Conservation (phyloP, 2,113 vertebrate genomes). For the Tautogolabrus adspersus region DNA sequence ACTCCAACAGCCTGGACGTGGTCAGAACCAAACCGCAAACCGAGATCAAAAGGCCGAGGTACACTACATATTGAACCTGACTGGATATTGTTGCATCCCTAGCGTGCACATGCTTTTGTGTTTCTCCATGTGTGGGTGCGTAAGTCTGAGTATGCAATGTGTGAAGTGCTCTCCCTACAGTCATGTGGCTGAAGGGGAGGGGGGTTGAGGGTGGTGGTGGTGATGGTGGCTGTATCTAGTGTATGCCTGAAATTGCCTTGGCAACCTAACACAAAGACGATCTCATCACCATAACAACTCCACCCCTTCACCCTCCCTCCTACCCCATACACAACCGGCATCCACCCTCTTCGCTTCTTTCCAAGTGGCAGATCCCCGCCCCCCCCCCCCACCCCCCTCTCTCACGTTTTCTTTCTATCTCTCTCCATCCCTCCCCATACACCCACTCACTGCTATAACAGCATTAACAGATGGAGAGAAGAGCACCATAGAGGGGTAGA, state of each 20-base stretch:
- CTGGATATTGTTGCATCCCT: too few relatives aligned
- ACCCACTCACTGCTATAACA: slow-evolving; percentile 65
- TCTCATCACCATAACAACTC: slow-evolving; percentile 83
- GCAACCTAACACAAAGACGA: slow-evolving; percentile 82
- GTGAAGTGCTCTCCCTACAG: slow-evolving; percentile 69
- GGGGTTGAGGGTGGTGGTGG: slow-evolving; percentile 38
- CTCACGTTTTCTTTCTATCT: slow-evolving; percentile 12
- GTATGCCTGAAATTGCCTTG: slow-evolving; percentile 80
- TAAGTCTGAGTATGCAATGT: slow-evolving; percentile 51
- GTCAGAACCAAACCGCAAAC: too few relatives aligned
- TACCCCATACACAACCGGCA: neutral
- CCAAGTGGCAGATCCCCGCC: slow-evolving; percentile 52
- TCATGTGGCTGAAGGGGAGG: slow-evolving; percentile 66
- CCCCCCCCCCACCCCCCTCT: slow-evolving; percentile 8
- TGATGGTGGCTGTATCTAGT: slow-evolving; percentile 70
- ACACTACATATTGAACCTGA: too few relatives aligned
- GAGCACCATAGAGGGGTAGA: slow-evolving; percentile 6
- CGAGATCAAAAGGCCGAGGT: too few relatives aligned
- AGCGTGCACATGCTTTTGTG: slow-evolving; percentile 18
- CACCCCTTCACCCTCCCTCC: slow-evolving; percentile 38
- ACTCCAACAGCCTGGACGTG: too few relatives aligned
- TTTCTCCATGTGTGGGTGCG: slow-evolving; percentile 53
- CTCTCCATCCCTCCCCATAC: slow-evolving; percentile 51
- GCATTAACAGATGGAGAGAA: slow-evolving; percentile 67
- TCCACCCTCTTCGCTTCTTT: slow-evolving; percentile 32